These are phyloP conservation scores for Drosophila murphyi DNA, from an alignment of 1,140 invertebrate genomes.

Conservation along the genomic window DNA sequence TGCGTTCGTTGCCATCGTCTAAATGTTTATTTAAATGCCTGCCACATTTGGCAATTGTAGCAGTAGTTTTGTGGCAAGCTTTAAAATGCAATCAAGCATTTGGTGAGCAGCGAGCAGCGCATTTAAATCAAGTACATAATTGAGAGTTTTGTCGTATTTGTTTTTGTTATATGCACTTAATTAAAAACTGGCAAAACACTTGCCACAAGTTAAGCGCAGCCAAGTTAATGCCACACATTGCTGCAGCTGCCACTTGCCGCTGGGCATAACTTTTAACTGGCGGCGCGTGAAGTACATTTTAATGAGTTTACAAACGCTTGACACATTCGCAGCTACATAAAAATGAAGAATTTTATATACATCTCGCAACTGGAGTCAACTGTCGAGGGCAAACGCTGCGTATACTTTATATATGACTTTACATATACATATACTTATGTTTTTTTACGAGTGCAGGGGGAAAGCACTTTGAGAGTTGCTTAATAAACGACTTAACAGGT, in stretches of 20 bases:
- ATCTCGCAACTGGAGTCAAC: conserved; percentile 3
- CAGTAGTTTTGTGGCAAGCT: conserved; percentile 54
- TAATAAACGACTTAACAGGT: conserved; percentile 33
- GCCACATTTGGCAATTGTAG: conserved; percentile 65
- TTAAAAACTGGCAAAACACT: conserved; percentile 34
- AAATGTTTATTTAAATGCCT: conserved; percentile 79
- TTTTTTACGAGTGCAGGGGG: conserved; percentile 24
- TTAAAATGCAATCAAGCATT: conserved; percentile 61
- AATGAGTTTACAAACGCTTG: conserved; percentile 82
- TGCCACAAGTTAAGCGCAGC: conserved; percentile 14
- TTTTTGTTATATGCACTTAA: conserved; percentile 21
- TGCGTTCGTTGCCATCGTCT: conserved; percentile 43
- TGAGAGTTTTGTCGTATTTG: conserved; percentile 11
- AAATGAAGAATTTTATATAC: conserved; percentile 35
- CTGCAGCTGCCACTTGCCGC: conserved; percentile 11
- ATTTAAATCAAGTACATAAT: conserved; percentile 60
- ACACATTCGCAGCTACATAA: conserved; percentile 74
- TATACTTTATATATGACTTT: conserved; percentile 66
- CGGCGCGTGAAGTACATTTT: conserved; percentile 64
- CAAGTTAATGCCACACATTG: conserved; percentile 42
- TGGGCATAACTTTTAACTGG: conserved; percentile 64
- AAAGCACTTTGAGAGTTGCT: conserved; percentile 29
- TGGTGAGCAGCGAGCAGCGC: conserved; percentile 10
- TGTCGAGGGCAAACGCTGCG: conserved; percentile 40
- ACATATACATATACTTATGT: conserved; percentile 19